Conservation (phyloP, 2,888 invertebrate species). For the Cistogaster globosa region DNA sequence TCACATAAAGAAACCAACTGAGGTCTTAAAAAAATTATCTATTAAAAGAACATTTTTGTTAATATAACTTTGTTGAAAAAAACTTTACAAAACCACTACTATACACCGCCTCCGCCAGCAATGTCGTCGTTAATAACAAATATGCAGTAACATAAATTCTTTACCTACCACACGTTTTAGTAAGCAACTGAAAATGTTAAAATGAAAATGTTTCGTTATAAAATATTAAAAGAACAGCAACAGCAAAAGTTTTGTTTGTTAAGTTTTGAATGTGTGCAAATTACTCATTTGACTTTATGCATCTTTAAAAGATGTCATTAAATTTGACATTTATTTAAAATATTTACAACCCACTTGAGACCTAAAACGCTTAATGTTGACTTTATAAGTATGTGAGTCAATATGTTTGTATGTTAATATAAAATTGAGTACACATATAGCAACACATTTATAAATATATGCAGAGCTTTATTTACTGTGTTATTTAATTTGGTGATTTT, state of each 20-base stretch:
- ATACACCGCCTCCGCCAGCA: too few species aligned
- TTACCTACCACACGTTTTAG: conserved; percentile 42
- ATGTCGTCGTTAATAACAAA: not conserved
- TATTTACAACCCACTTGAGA: conserved; percentile 58
- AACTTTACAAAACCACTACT: too few species aligned
- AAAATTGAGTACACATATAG: too few species aligned
- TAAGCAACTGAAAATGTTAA: not conserved
- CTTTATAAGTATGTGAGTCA: not conserved
- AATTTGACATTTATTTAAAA: conserved; percentile 67
- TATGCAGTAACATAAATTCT: not conserved
- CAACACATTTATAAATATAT: too few species aligned
- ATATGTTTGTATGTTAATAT: not conserved
- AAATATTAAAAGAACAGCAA: conserved; percentile 16
- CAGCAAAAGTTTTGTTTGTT: not conserved
- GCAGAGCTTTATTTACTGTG: too few species aligned
- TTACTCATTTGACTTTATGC: conserved; percentile 44
- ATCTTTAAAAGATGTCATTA: conserved; percentile 62
- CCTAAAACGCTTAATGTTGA: not conserved
- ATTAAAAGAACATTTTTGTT: too few species aligned
- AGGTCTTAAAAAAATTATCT: too few species aligned
- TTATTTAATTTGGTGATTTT: too few species aligned
- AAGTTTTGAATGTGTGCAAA: not conserved
- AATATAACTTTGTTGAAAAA: too few species aligned
- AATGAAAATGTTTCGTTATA: conserved; percentile 2
- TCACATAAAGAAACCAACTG: too few species aligned